Base-by-base conservation (phyloP, 2,888 invertebrate genomes). In the Phaonia tiefii region DNA sequence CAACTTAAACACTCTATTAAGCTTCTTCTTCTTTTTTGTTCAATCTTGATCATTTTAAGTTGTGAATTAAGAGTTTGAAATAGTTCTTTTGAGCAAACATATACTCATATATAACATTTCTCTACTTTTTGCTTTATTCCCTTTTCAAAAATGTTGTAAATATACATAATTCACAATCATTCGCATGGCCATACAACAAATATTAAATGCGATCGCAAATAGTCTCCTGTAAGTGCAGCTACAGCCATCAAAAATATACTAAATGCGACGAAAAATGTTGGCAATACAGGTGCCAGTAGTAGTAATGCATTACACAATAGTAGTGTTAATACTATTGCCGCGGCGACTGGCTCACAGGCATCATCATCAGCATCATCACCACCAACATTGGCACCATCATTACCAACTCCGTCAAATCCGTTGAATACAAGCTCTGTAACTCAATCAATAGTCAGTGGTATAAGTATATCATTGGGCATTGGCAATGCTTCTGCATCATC, bases 171-270 rank as follows among this genome's bases (percentile, higher is more conserved):
- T 49, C 39, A 65, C 39, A 49, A 54, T 26, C 1, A 51, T 71
- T 67, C 51, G 15, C 26, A 60, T 44, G 25, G 22, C 31, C 13
- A 31, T 60, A 75, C 63, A 26, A 44, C 51, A 63, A 66, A 66
- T 49, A n/a, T 56, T 46, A 65, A 25, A 65, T 20, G 20, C 39
- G 22, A 75, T 31, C 25, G 1, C 26, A 20, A 51, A 25, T 66
- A 89, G 89, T 88, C 89, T 74, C 87, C 89, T 60, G 88, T 89
- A 58, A 89, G 88, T 74, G 88, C 88, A 75, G 89, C 89, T 65
- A 87, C 89, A 66, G 89, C 89, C 65, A 89, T 89, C 71, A 89
- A 89, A 84, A 89, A 85, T 78, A 89, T 89, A 76, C 85, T 89
- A 77, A 89, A 88, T 86, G 88, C 89, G 79, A 89, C 89, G 25